phyloP scores from a whole-genome alignment of 2,113 vertebrate genomes.

The Amblyopsis rosae region DNA sequence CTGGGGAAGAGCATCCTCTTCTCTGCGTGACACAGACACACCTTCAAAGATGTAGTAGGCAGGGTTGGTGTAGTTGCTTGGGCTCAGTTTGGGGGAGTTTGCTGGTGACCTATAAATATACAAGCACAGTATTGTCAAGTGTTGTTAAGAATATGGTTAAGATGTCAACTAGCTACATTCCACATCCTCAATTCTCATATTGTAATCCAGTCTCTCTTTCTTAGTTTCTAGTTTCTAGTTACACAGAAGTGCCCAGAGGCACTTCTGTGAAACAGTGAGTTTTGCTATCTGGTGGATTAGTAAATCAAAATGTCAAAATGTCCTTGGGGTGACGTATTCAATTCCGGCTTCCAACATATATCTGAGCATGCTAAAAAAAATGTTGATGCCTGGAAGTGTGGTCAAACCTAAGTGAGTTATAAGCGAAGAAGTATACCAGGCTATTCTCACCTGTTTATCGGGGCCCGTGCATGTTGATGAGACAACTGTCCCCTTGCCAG shows the following conservation, averaged over 20 bases:
- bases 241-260: too few relatives aligned
- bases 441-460: conserved; percentile 64
- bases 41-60: conserved; percentile 89
- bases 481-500: conserved; percentile 44
- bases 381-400: background rate
- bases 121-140: background rate
- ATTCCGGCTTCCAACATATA: background rate
- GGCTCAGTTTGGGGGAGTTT: conserved; percentile 57
- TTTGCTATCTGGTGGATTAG: background rate
- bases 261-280: background rate
- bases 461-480: conserved; percentile 42
- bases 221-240: background rate
- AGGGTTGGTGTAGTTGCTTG: conserved; percentile 84
- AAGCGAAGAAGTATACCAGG: background rate
- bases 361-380: background rate
- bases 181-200: background rate
- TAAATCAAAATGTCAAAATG: background rate
- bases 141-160: too few relatives aligned
- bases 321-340: background rate
- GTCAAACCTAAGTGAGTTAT: background rate
- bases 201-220: background rate
- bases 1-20: conserved; percentile 48
- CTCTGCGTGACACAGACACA: conserved; percentile 54
- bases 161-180: background rate
- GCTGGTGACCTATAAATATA: conserved; percentile 63